phyloP scores from a whole-genome alignment of 2,888 invertebrate genomes.

The Leptarthrus brevirostris region DNA sequence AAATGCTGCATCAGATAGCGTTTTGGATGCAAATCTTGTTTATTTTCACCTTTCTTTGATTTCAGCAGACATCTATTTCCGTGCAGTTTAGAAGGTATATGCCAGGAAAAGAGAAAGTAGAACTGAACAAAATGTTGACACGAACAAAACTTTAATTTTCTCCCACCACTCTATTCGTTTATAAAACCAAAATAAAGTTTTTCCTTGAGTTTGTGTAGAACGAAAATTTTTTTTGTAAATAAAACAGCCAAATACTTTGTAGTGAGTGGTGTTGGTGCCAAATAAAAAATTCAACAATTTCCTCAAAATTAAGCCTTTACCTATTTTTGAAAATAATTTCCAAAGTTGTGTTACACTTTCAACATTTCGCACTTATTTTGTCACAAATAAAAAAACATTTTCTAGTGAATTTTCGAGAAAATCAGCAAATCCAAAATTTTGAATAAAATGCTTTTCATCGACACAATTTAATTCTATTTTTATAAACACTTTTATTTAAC shows the following conservation, averaged over 20 bases:
- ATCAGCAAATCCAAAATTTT: not conserved
- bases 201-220: too few relatives aligned
- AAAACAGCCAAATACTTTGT: too few relatives aligned
- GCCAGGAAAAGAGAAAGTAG: not conserved
- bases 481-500: slow-evolving; percentile 26
- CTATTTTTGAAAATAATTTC: not conserved
- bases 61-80: slow-evolving; percentile 26
- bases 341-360: slow-evolving; percentile 16
- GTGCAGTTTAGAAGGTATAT: slow-evolving; percentile 9
- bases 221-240: too few relatives aligned
- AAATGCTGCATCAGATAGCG: not conserved
- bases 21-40: not conserved
- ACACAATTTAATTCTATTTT: slow-evolving; percentile 43
- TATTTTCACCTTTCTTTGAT: not conserved
- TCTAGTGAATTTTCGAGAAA: not conserved
- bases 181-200: too few relatives aligned
- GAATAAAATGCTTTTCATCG: not conserved
- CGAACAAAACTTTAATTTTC: too few relatives aligned
- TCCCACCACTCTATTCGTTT: too few relatives aligned
- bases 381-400: slow-evolving; percentile 1
- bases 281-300: slow-evolving; percentile 4
- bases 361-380: slow-evolving; percentile 4
- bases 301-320: too few relatives aligned
- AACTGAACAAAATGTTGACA: not conserved
- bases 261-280: not conserved